Percentiles rank a stretch among this genome's conserved stretches.
These are phyloP conservation scores for Cheilosia soror DNA, from an alignment of 2,888 invertebrate genomes.

Conservation along the genomic window DNA sequence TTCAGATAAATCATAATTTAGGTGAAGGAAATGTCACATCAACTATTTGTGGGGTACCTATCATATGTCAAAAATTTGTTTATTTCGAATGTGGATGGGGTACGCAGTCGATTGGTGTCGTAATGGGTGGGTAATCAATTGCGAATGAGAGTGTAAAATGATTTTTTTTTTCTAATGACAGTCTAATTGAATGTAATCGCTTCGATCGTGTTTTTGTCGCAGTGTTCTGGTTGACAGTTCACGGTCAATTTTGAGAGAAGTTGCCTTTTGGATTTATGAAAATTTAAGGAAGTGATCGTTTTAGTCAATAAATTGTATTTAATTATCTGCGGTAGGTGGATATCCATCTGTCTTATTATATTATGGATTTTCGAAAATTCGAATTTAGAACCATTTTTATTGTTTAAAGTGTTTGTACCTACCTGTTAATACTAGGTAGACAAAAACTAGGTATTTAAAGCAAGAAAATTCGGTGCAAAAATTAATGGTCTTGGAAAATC, in stretches of 20 bases:
- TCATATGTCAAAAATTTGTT: slow-evolving; percentile 27
- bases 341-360: too few relatives aligned
- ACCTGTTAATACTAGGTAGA: too few relatives aligned
- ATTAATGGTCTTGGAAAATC: too few relatives aligned
- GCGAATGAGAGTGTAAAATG: slow-evolving; percentile 29
- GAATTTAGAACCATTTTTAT: too few relatives aligned
- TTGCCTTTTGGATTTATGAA: background rate
- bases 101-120: background rate
- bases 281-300: background rate
- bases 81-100: background rate
- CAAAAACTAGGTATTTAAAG: too few relatives aligned
- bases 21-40: slow-evolving; percentile 40
- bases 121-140: slow-evolving; percentile 16
- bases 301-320: too few relatives aligned
- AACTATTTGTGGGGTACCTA: background rate
- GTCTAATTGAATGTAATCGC: slow-evolving; percentile 4
- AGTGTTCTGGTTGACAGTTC: slow-evolving; percentile 22
- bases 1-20: slow-evolving; percentile 51
- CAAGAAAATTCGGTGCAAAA: too few relatives aligned
- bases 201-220: slow-evolving; percentile 13
- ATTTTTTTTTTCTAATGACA: slow-evolving; percentile 23
- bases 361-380: too few relatives aligned
- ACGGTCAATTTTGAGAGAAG: background rate
- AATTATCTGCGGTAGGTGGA: too few relatives aligned
- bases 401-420: too few relatives aligned